These are phyloP conservation scores for Apis dorsata DNA, from an alignment of 1,140 invertebrate genomes.

Conservation along the genomic window DNA sequence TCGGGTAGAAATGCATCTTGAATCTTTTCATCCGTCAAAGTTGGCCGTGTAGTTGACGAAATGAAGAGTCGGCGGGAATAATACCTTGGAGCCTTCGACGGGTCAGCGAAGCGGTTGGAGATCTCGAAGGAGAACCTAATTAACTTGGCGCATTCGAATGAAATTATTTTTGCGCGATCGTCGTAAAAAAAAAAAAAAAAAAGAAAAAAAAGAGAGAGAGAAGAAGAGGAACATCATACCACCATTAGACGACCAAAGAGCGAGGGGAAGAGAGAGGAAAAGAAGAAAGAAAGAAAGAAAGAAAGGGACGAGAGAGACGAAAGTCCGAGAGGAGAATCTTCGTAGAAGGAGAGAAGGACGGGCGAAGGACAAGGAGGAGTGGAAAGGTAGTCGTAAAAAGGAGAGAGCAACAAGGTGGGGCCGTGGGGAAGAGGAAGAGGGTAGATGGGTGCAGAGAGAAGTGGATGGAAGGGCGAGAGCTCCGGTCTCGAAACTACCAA, in stretches of 20 bases:
- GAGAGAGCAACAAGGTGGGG: background rate
- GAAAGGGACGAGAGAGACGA: background rate
- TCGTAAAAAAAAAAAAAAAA: constrained; percentile 3
- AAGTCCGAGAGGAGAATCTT: too few species aligned
- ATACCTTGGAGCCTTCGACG: constrained; percentile 52
- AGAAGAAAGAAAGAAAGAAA: background rate
- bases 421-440: constrained; percentile 18
- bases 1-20: constrained; percentile 41
- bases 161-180: constrained; percentile 70
- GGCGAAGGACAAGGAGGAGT: constrained; percentile 4
- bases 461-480: constrained; percentile 53
- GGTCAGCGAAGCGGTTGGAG: constrained; percentile 58
- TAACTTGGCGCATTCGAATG: constrained; percentile 69
- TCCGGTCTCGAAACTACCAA: constrained; percentile 72
- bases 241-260: background rate
- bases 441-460: constrained; percentile 40
- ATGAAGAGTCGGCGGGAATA: constrained; percentile 59
- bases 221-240: background rate
- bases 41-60: constrained; percentile 60
- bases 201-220: background rate
- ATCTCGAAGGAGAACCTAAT: constrained; percentile 69
- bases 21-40: constrained; percentile 39
- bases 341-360: too few species aligned
- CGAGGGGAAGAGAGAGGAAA: background rate
- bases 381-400: background rate